A percentile compares a stretch with the other conserved stretches of the same genome.
Conservation (phyloP, 2,888 invertebrate species). For the Caenorhabditis angaria region DNA sequence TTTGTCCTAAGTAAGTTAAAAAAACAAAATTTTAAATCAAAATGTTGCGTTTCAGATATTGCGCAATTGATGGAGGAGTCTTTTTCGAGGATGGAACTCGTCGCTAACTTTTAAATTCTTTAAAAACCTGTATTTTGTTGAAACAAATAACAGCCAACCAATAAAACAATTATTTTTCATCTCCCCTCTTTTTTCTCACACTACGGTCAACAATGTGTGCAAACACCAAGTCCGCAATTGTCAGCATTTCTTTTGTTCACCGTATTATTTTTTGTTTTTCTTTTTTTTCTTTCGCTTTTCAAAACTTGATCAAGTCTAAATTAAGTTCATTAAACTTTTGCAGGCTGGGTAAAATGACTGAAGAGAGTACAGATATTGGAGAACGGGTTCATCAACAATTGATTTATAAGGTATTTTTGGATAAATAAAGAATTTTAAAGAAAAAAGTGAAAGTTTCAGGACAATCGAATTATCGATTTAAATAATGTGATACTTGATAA, state of each 20-base stretch:
- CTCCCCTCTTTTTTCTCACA: no score
- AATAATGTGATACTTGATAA: slow-evolving; percentile 80
- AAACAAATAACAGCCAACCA: not conserved
- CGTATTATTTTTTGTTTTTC: not conserved
- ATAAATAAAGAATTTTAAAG: not conserved
- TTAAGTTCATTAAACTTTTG: not conserved
- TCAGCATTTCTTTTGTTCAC: not conserved
- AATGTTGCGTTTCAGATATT: slow-evolving; percentile 6
- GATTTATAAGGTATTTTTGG: slow-evolving; percentile 44
- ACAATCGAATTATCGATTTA: slow-evolving; percentile 79
- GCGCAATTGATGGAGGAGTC: slow-evolving; percentile 15
- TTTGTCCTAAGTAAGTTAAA: slow-evolving; percentile 43
- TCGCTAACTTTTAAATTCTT: slow-evolving; percentile 30
- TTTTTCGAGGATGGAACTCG: slow-evolving; percentile 17
- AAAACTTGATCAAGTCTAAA: not conserved
- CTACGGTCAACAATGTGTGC: not conserved
- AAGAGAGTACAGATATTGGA: slow-evolving; percentile 26
- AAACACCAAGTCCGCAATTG: not conserved
- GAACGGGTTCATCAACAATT: slow-evolving; percentile 57
- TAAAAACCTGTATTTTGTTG: slow-evolving; percentile 4
- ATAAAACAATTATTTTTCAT: slow-evolving; percentile 2
- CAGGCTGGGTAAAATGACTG: slow-evolving; percentile 8
- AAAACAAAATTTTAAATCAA: slow-evolving; percentile 3
- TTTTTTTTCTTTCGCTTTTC: not conserved
- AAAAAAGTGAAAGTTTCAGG: slow-evolving; percentile 72